These are phyloP conservation scores for Rosalia funebris DNA, from an alignment of 2,888 invertebrate species.

Conservation along the genomic window DNA sequence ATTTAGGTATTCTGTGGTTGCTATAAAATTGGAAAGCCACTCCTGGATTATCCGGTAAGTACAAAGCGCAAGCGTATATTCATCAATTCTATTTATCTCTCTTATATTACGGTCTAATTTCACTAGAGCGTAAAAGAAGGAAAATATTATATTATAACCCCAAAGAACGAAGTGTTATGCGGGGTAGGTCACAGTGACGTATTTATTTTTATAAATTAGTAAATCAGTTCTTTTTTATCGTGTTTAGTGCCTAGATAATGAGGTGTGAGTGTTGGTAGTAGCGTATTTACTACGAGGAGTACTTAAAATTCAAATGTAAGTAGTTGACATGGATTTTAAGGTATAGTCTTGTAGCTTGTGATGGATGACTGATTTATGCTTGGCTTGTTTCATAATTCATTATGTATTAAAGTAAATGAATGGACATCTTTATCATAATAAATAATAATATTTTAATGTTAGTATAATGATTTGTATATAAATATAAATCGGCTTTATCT, in stretches of 20 bases:
- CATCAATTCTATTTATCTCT: not conserved
- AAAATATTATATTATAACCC: not conserved
- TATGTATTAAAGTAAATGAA: no score
- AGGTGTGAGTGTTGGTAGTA: not conserved
- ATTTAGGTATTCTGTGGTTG: no score
- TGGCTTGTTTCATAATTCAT: no score
- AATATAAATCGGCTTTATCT: no score
- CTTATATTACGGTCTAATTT: not conserved
- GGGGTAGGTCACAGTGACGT: not conserved
- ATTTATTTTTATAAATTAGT: constrained; percentile 1
- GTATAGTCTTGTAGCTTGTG: not conserved
- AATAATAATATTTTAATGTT: no score
- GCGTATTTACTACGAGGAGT: not conserved
- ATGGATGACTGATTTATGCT: not conserved
- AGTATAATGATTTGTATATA: no score
- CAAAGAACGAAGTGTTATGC: not conserved
- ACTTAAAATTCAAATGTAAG: not conserved
- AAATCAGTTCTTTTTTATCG: not conserved
- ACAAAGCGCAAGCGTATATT: not conserved
- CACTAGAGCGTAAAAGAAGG: not conserved
- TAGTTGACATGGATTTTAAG: not conserved
- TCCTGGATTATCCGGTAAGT: no score
- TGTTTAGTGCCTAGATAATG: not conserved
- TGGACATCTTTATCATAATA: no score
- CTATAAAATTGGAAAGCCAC: no score